Evolutionary conservation across 92 coral and sea anemone genomes (phyloP).

Genomic region (Nematostella vectensis): DNA sequence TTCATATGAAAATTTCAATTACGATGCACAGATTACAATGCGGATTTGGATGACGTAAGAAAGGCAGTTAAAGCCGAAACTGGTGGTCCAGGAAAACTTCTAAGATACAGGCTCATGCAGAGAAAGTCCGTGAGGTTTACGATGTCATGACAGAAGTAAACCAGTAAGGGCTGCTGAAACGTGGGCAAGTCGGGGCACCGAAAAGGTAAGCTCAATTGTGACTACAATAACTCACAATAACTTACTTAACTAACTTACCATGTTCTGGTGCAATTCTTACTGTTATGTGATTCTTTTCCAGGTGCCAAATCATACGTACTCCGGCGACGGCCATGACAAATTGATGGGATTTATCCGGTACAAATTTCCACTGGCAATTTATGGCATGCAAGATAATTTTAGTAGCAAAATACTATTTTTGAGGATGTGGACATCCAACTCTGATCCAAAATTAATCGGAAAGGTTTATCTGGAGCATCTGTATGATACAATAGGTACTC

Average conservation of each 20-base stretch:
- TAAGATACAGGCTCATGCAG: not conserved
- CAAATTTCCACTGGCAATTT: slow-evolving; percentile 44
- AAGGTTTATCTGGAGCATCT: not conserved
- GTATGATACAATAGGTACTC: not conserved
- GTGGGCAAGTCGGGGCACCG: not conserved
- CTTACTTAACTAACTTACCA: too few species aligned
- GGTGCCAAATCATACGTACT: slow-evolving; percentile 53
- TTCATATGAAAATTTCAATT: too few species aligned
- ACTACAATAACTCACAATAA: too few species aligned
- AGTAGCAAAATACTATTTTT: slow-evolving; percentile 29
- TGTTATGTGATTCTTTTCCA: slow-evolving; percentile 1
- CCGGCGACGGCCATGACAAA: slow-evolving; percentile 52
- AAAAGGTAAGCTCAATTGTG: not conserved
- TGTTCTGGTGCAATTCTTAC: not conserved
- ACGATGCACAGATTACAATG: not conserved
- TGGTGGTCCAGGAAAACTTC: not conserved
- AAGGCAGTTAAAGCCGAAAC: not conserved
- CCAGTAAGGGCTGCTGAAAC: not conserved
- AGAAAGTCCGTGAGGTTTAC: not conserved
- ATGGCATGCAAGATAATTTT: slow-evolving; percentile 65
- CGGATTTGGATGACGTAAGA: not conserved
- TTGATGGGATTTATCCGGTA: slow-evolving; percentile 39
- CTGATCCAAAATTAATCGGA: not conserved
- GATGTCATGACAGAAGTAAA: not conserved
- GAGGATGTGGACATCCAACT: slow-evolving; percentile 2